These are phyloP conservation scores for Melanocharis versteri DNA, from an alignment of 2,113 vertebrate genomes.

Conservation along the genomic window DNA sequence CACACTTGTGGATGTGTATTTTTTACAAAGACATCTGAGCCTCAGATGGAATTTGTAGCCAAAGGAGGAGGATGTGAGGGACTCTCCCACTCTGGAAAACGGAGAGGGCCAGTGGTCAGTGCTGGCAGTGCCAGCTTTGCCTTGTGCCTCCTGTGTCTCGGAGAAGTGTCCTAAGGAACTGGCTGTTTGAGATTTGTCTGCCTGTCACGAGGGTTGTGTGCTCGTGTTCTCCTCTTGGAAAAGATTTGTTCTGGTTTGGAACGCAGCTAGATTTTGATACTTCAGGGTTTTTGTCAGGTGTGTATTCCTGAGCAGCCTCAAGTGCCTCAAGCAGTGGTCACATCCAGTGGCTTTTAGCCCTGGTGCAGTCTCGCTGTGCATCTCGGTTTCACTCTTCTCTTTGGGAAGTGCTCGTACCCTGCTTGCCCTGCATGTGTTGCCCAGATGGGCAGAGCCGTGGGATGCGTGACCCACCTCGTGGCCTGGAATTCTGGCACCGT, in stretches of 20 bases:
- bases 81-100: background rate
- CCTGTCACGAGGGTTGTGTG: background rate
- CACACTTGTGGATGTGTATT: background rate
- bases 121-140: background rate
- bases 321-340: background rate
- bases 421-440: background rate
- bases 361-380: background rate
- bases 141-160: background rate
- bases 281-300: background rate
- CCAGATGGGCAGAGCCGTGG: slow-evolving; percentile 13
- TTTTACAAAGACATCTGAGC: background rate
- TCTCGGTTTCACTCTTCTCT: background rate
- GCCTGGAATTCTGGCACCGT: background rate
- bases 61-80: background rate
- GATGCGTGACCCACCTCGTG: background rate
- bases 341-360: background rate
- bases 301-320: background rate
- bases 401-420: too few species aligned
- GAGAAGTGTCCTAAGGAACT: background rate
- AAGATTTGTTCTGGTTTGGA: background rate
- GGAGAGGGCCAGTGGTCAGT: background rate
- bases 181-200: background rate
- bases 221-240: background rate
- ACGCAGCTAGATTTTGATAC: background rate
- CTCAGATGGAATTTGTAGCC: background rate